phyloP scores from a whole-genome alignment of 2,797 vertebrate species.

The Saxicola maurus region DNA sequence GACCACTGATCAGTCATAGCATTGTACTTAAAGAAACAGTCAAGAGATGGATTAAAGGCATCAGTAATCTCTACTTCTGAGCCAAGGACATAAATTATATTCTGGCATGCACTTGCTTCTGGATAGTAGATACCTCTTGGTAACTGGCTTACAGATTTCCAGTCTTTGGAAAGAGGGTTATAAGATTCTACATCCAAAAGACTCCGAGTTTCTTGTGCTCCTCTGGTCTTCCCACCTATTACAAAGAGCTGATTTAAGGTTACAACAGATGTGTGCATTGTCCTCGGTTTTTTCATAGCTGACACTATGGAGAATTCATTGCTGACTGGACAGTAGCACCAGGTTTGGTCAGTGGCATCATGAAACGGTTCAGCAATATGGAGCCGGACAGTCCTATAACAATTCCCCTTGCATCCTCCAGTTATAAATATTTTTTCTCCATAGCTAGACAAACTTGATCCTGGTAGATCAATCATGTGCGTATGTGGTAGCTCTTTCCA shows the following conservation, averaged over 20 bases:
- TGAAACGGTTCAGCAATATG: slow-evolving; percentile 88
- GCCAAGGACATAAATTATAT: slow-evolving; percentile 89
- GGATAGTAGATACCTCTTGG: slow-evolving; percentile 91
- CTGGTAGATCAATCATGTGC: slow-evolving; percentile 83
- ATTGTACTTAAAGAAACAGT: slow-evolving; percentile 93
- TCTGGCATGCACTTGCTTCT: slow-evolving; percentile 87
- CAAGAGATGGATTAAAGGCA: slow-evolving; percentile 92
- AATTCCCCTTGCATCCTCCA: slow-evolving; percentile 89
- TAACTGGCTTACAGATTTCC: slow-evolving; percentile 84
- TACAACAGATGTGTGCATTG: slow-evolving; percentile 89
- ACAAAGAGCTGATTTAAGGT: slow-evolving; percentile 86
- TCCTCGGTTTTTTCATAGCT: slow-evolving; percentile 87
- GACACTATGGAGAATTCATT: slow-evolving; percentile 79
- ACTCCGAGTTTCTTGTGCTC: slow-evolving; percentile 77
- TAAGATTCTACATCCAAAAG: slow-evolving; percentile 92
- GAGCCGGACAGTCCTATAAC: slow-evolving; percentile 84
- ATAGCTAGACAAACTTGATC: slow-evolving; percentile 86
- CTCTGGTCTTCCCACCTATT: slow-evolving; percentile 87
- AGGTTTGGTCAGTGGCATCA: slow-evolving; percentile 88
- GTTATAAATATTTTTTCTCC: slow-evolving; percentile 94
- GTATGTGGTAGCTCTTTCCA: slow-evolving; percentile 84
- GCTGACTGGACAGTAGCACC: slow-evolving; percentile 90
- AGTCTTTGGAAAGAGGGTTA: slow-evolving; percentile 83
- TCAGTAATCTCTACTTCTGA: slow-evolving; percentile 92
- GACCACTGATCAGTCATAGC: slow-evolving; percentile 89